Base-by-base conservation (phyloP, 2,113 vertebrate species). In the Miniopterus natalensis region DNA sequence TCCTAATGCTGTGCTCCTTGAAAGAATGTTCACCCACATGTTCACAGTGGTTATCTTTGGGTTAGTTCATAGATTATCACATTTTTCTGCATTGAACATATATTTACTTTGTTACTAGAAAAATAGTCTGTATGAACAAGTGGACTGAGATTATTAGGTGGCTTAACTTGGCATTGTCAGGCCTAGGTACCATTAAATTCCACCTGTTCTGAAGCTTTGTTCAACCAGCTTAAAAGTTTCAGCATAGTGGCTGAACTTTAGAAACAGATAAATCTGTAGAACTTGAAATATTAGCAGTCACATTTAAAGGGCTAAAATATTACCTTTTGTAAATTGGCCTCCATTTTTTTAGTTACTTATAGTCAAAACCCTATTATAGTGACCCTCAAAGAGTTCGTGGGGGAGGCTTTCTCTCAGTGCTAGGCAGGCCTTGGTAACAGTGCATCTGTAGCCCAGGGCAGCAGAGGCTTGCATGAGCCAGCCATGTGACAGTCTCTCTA, bases 241-340 rank as follows among this genome's bases (percentile, higher is more conserved):
- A 78, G n/a, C 77, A 36, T 55, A 45, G 40, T 95, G 86, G 14
- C 18, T 57, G 25, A 77, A 85, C 80, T 93, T 93, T 74, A 85
- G 53, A 96, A 91, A 91, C 51, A 45, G n/a, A 13, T 88, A 61
- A 80, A 71, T 79, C 47, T 55, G 29, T 65, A 66, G 27, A 49
- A 77, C 36, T 96, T 89, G 53, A 95, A 36, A 88, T 40, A 83
- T 65, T 81, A 55, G 20, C 61, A 92, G 0, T 45, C 36, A 68
- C 27, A 40, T 57, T 70, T 81, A 65, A 92, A 51, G 40, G 9
- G n/a, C 57, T 86, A 59, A 92, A 86, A 57, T 31, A 55, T 40
- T 92, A 31, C 12, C 42, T 77, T 96, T 84, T 92, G 23, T 40
- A 86, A 88, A 85, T 31, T 70, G n/a, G 65, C 45, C 68, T 90